Conservation (phyloP, 2,888 invertebrate genomes). For the Microchrysa polita region DNA sequence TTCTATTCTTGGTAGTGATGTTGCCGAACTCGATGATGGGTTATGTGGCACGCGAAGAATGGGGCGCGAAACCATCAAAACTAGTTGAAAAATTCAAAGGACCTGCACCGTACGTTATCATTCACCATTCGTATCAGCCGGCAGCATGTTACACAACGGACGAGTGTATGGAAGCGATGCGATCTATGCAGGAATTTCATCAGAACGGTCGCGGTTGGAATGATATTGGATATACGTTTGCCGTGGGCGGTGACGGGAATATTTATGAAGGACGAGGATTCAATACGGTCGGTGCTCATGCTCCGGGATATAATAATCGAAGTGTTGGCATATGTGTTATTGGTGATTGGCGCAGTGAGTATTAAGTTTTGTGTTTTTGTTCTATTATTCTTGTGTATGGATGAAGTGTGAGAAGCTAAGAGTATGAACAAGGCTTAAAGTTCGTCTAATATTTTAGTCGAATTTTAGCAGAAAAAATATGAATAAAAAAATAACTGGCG, state of each 20-base stretch:
- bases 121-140: slow-evolving; percentile 77
- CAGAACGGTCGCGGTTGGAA: slow-evolving; percentile 71
- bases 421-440: no score
- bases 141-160: slow-evolving; percentile 68
- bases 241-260: slow-evolving; percentile 76
- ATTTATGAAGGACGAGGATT: slow-evolving; percentile 79
- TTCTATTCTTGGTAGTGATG: slow-evolving; percentile 27
- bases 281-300: slow-evolving; percentile 75
- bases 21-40: slow-evolving; percentile 27
- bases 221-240: slow-evolving; percentile 78
- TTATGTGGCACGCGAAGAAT: slow-evolving; percentile 64
- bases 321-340: slow-evolving; percentile 78
- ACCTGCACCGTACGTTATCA: slow-evolving; percentile 74
- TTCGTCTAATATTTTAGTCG: no score
- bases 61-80: slow-evolving; percentile 69
- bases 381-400: no score
- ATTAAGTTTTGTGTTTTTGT: not conserved
- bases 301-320: slow-evolving; percentile 72
- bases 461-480: no score
- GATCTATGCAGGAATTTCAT: slow-evolving; percentile 74
- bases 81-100: slow-evolving; percentile 64
- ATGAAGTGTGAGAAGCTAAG: no score
- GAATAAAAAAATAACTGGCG: no score
- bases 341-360: slow-evolving; percentile 77
- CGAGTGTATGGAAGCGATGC: slow-evolving; percentile 70